phyloP scores from a whole-genome alignment of 2,113 vertebrate genomes.

The Charina bottae region DNA sequence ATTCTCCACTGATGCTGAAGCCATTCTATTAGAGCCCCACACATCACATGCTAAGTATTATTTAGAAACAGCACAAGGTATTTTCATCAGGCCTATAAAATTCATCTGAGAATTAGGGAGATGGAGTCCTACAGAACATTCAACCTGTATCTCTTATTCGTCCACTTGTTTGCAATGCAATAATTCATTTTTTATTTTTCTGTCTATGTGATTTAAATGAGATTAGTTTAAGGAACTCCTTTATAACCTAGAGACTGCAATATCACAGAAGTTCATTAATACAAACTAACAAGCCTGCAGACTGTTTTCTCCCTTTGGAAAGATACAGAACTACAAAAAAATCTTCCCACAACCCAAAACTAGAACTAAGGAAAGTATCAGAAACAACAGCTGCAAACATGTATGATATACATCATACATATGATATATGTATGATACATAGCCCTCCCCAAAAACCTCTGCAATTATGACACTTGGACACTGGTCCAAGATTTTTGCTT shows the following conservation, averaged over 20 bases:
- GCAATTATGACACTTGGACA: not conserved
- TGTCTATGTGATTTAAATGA: too few relatives aligned
- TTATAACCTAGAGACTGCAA: not conserved
- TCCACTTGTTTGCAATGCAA: too few relatives aligned
- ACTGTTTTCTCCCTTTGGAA: not conserved
- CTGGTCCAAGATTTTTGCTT: not conserved
- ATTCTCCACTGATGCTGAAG: not conserved
- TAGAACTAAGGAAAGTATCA: not conserved
- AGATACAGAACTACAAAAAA: not conserved
- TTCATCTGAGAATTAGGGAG: not conserved
- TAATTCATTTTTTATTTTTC: too few relatives aligned
- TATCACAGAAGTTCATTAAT: not conserved
- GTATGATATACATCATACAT: not conserved
- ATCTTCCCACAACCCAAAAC: not conserved
- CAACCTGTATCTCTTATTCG: too few relatives aligned
- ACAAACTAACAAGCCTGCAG: not conserved
- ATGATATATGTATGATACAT: not conserved
- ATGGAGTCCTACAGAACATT: not conserved
- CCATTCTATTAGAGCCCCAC: not conserved
- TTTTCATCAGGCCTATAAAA: not conserved
- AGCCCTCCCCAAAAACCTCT: not conserved
- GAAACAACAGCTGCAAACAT: not conserved
- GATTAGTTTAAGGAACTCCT: too few relatives aligned
- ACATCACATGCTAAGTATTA: not conserved
- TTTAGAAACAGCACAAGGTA: not conserved